Percentiles rank a stretch among this genome's conserved stretches.
phyloP scores from a whole-genome alignment of 2,113 vertebrate genomes.

The Cavia porcellus region DNA sequence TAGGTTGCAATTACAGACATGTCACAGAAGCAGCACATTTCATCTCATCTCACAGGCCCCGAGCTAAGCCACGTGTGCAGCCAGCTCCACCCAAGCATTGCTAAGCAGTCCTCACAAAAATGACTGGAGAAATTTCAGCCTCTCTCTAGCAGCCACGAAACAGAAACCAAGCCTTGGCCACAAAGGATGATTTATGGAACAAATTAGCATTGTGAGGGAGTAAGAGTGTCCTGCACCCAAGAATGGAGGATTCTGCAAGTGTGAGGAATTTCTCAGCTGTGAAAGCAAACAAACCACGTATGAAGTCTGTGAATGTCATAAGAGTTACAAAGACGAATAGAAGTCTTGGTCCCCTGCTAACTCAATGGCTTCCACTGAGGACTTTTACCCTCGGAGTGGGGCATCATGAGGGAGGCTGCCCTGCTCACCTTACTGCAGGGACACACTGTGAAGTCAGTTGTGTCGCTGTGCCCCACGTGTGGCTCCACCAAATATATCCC shows the following conservation, averaged over 20 bases:
- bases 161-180: neutral
- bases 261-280: neutral
- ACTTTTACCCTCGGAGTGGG: neutral
- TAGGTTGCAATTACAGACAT: neutral
- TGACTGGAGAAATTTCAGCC: neutral
- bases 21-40: neutral
- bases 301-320: neutral
- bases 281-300: constrained; percentile 5
- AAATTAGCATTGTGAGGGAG: neutral
- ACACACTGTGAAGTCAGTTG: neutral
- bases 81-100: neutral
- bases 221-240: neutral
- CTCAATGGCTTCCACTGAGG: neutral
- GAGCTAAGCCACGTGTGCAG: neutral
- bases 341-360: neutral
- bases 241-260: constrained; percentile 12
- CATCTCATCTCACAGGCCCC: neutral
- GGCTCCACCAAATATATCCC: neutral
- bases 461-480: neutral
- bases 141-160: neutral
- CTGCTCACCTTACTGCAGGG: neutral
- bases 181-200: neutral
- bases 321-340: neutral
- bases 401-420: neutral
- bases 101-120: neutral